Evolutionary conservation across 1,140 invertebrate genomes (phyloP), one percentile per base, ranked within the genome.

Genomic region (Sinonovacula constricta): DNA sequence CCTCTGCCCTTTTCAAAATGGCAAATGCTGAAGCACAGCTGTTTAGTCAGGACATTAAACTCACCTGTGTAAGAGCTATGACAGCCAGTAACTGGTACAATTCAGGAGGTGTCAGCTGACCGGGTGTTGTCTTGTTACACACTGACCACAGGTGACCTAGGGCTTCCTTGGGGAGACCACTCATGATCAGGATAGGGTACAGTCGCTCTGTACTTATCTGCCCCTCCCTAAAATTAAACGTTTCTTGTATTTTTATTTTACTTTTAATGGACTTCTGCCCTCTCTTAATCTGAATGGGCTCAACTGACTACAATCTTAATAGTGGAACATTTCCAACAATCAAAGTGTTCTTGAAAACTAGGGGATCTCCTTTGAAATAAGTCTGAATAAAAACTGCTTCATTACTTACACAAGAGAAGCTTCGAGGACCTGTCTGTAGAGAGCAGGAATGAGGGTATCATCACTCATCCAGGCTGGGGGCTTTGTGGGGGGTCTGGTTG

Each of bases 81-180:
- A 95, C 86, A 24, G 93, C 93, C 56, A 95, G 86, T 30, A 93
- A 89, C 7, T 93, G 87, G 79, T 93, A 94, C 3, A 94, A 87
- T 84, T 95, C 94, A 79, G 93, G 90, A 71, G 92, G 91, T 0
- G 92, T 93, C n/a, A 95, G 89, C 57, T 93, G 91, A 4, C 94
- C 94, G n/a, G 93, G 92, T 31, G 92, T 92, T 28, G 92, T 93
- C 72, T 92, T 91, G 87, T 94, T 94, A 0, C 92, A 93, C 74
- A 94, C 81, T 54, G 91, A 92, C 94, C 94, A 95, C 53, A 95
- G 92, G 66, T 93, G 92, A 14, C 94, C 94, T 4, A 95, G 88
- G 28, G 92, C 88, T 81, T 94, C 93, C 0, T 92, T 92, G 0
- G 93, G 89, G 26, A 95, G 85, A 59, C 93, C 92, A 87, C 93